Evolutionary conservation across 2,888 invertebrate species (phyloP).

Genomic region (Patella ulyssiponensis): DNA sequence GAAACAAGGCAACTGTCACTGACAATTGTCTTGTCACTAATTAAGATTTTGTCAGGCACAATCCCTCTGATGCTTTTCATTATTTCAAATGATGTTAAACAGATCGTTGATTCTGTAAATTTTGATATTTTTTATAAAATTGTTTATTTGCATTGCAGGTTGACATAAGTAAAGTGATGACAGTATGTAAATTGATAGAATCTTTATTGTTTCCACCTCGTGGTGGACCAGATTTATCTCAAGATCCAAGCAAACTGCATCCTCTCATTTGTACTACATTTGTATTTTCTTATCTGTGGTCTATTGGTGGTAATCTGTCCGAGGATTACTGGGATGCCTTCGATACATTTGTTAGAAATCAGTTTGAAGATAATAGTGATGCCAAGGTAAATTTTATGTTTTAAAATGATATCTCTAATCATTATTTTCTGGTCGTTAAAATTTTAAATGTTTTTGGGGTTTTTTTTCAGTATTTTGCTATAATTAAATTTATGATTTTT

Average conservation of each 20-base stretch:
- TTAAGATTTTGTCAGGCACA: too few species aligned
- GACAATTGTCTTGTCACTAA: too few species aligned
- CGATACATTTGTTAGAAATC: constrained; percentile 80
- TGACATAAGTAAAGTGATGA: constrained; percentile 85
- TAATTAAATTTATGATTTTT: background rate
- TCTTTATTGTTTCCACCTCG: constrained; percentile 79
- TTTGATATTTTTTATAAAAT: too few species aligned
- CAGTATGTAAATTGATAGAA: constrained; percentile 83
- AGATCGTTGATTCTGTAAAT: too few species aligned
- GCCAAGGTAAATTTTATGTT: constrained; percentile 74
- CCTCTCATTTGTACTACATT: constrained; percentile 83
- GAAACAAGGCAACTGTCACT: too few species aligned
- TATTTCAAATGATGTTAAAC: too few species aligned
- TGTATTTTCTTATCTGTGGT: constrained; percentile 87
- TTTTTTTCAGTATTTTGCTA: background rate
- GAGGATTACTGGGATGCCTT: constrained; percentile 81
- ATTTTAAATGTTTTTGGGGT: background rate
- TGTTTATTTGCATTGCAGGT: constrained; percentile 75
- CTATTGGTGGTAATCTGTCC: constrained; percentile 86
- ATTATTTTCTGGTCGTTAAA: background rate
- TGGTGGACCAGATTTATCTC: constrained; percentile 78
- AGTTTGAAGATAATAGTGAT: constrained; percentile 81
- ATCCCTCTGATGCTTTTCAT: too few species aligned
- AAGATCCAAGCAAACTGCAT: constrained; percentile 75
- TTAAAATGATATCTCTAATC: too few species aligned